Evolutionary conservation across 2,113 vertebrate species (phyloP).

Genomic region (Elephantulus edwardii): DNA sequence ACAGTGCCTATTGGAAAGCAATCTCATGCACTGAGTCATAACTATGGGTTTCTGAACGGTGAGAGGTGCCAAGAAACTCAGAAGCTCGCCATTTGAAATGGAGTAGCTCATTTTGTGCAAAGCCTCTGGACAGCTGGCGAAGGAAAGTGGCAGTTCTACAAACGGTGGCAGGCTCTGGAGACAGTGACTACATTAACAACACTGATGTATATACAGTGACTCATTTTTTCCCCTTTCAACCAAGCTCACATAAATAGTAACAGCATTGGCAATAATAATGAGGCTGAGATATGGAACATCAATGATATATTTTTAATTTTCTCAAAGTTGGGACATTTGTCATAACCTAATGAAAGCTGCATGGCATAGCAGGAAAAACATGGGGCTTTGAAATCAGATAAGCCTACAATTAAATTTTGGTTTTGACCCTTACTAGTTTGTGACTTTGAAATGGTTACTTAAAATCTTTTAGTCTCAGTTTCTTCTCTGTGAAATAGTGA

Average conservation of each 20-base stretch:
- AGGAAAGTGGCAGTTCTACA: constrained; percentile 50
- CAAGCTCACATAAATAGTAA: constrained; percentile 50
- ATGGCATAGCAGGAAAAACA: neutral
- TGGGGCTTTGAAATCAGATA: neutral
- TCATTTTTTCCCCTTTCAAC: constrained; percentile 55
- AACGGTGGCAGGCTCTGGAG: constrained; percentile 56
- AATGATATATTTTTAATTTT: constrained; percentile 53
- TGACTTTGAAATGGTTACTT: constrained; percentile 34
- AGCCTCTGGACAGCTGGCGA: constrained; percentile 64
- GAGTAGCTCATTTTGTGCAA: constrained; percentile 36
- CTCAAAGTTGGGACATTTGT: neutral
- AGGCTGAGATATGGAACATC: constrained; percentile 36
- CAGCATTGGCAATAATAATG: constrained; percentile 46
- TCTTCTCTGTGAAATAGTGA: neutral
- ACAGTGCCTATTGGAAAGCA: neutral
- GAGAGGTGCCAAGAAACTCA: neutral
- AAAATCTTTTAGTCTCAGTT: neutral
- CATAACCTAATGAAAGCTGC: constrained; percentile 8
- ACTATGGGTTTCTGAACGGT: neutral
- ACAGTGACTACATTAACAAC: constrained; percentile 63
- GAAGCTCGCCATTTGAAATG: neutral
- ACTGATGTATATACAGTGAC: constrained; percentile 41
- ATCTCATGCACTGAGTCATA: neutral
- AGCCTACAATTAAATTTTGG: neutral
- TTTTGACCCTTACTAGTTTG: neutral